Percentiles rank a stretch among this genome's conserved stretches.
phyloP scores from a whole-genome alignment of 2,888 invertebrate species.

The Myathropa florea region DNA sequence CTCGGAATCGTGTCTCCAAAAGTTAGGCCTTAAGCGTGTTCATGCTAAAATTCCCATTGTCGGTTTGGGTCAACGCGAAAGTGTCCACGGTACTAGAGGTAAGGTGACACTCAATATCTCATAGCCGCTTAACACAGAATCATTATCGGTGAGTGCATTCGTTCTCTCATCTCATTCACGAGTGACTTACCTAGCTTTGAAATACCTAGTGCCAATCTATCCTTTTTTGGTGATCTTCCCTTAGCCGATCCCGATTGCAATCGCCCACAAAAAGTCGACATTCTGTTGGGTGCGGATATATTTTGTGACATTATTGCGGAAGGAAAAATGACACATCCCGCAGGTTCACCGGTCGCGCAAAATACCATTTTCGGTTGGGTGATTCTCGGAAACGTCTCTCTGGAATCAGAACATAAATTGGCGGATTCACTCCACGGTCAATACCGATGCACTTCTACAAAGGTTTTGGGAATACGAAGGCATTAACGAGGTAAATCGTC shows the following conservation, averaged over 20 bases:
- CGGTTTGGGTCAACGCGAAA: constrained; percentile 5
- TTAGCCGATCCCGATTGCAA: too few relatives aligned
- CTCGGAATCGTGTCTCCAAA: constrained; percentile 16
- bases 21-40: background rate
- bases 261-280: too few relatives aligned
- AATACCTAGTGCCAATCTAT: too few relatives aligned
- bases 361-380: constrained; percentile 49
- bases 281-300: constrained; percentile 24
- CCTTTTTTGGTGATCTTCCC: too few relatives aligned
- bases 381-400: constrained; percentile 6
- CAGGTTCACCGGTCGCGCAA: constrained; percentile 20
- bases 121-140: too few relatives aligned
- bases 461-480: constrained; percentile 21
- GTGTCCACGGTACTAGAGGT: constrained; percentile 16
- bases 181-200: too few relatives aligned
- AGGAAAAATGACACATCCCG: constrained; percentile 21
- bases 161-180: too few relatives aligned
- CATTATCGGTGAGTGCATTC: too few relatives aligned
- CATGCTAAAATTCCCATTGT: constrained; percentile 1
- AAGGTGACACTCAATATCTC: background rate
- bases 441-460: constrained; percentile 12
- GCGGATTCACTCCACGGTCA: background rate
- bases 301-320: constrained; percentile 22
- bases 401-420: background rate
- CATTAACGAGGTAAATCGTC: background rate